Percentiles rank a stretch among this genome's conserved stretches.
Evolutionary conservation across 2,113 vertebrate genomes (phyloP).

Genomic region (Barnardius zonarius): DNA sequence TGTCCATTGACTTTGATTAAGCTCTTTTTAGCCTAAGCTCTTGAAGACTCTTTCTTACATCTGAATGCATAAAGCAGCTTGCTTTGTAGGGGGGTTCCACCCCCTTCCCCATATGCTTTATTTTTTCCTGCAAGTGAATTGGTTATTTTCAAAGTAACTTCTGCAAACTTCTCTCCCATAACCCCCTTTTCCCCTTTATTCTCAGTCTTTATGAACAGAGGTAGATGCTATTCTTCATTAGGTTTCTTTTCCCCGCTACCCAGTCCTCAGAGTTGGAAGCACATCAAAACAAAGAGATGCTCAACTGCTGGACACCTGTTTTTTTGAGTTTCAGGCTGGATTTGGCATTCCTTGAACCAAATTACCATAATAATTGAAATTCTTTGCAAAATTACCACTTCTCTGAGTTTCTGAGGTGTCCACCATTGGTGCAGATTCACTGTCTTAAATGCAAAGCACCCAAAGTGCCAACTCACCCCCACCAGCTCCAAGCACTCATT

Average conservation of each 20-base stretch:
- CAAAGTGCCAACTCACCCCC: neutral
- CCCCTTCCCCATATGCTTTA: neutral
- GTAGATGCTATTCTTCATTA: neutral
- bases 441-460: neutral
- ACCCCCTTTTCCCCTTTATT: neutral
- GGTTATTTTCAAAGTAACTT: neutral
- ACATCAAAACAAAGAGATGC: neutral
- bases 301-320: neutral
- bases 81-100: neutral
- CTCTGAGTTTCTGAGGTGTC: neutral
- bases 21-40: neutral
- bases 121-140: neutral
- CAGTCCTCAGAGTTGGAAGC: neutral
- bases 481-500: neutral
- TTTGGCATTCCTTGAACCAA: neutral
- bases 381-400: neutral
- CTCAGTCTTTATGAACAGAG: neutral
- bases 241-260: neutral
- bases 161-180: neutral
- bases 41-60: neutral
- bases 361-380: neutral
- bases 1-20: constrained; percentile 31
- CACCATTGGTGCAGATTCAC: neutral
- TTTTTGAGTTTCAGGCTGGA: neutral
- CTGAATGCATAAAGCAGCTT: neutral